A percentile compares a stretch with the other conserved stretches of the same genome.
Evolutionary conservation across 30 jellyfish, hydroid and myxozoan species (phyloP).

Genomic region (Turritopsis dohrnii): DNA sequence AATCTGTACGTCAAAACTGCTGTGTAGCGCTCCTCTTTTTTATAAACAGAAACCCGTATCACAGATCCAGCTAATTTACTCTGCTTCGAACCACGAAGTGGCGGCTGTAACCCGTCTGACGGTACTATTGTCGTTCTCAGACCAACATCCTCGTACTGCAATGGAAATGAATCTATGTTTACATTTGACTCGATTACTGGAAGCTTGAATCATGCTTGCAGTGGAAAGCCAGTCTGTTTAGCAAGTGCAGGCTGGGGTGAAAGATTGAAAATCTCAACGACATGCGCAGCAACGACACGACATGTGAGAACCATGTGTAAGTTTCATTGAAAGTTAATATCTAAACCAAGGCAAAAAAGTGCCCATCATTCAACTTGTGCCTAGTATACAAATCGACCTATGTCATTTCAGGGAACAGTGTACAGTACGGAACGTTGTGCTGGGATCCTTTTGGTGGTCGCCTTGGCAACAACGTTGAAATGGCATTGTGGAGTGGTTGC

Average conservation of each 20-base stretch:
- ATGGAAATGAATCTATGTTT: conserved; percentile 61
- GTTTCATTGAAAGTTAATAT: no score
- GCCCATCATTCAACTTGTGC: neutral
- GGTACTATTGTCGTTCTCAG: conserved; percentile 53
- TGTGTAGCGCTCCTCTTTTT: no score
- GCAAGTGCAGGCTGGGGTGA: conserved; percentile 24
- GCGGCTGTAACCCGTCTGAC: conserved; percentile 65
- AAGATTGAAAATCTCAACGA: conserved; percentile 26
- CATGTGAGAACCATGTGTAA: conserved; percentile 2
- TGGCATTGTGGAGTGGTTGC: conserved; percentile 72
- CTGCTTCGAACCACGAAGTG: conserved; percentile 74
- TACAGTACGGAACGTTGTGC: conserved; percentile 44
- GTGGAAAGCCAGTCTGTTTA: conserved; percentile 84
- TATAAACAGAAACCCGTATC: conserved; percentile 54
- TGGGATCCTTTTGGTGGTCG: conserved; percentile 61
- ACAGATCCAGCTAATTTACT: conserved; percentile 24
- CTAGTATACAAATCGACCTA: neutral
- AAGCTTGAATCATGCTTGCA: conserved; percentile 68
- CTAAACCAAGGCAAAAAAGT: no score
- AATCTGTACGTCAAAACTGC: no score
- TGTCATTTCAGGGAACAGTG: conserved; percentile 26
- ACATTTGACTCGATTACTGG: conserved; percentile 64
- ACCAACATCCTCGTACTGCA: conserved; percentile 55
- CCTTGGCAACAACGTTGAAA: conserved; percentile 29
- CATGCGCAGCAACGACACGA: conserved; percentile 42